Base-by-base conservation (phyloP, 1,140 invertebrate genomes). In the Cotesia glomerata region DNA sequence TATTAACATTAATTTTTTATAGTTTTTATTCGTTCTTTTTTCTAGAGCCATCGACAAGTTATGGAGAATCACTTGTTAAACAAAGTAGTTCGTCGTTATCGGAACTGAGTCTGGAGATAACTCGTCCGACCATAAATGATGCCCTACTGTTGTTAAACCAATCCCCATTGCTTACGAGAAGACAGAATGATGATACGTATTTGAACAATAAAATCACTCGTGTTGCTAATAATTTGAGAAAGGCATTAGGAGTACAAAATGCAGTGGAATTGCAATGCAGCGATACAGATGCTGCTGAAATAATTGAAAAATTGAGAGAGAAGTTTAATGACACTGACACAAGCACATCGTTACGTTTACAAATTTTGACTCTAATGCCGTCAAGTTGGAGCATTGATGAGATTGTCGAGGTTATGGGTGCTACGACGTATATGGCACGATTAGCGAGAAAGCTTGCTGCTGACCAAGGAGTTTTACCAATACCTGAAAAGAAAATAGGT, bases 71-170 rank as follows among this genome's bases (percentile, higher is more conserved):
- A 73, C 52, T 63, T 63, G 64, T 70, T 45, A 18, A 58, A 39
- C 73, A 74, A 69, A 74, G 73, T 70, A 74, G 68, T 74, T 73
- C 72, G 51, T 74, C 65, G 39, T 26, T 64, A 59, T 68, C 65
- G 5, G 51, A 68, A 58, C 13, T 75, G 58, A 75, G 69, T 72
- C 64, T 72, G 4, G 54, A 39, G 35, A 75, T 67, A 8, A 74
- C 58, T 62, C 59, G 61, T 61, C 69, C 74, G 16, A 61, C 45
- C 34, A 67, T 74, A 11, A 74, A 74, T 71, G 36, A 74, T 34
- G 69, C 73, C 4, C 36, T 74, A 34, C 34, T 11, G 52, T 71
- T 74, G 36, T 39, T 39, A 39, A 39, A 39, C 36, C 36, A 39
- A 39, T 39, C 3, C 36, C 36, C 36, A 39, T 39, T 39, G 36